Conservation (phyloP, 2,888 invertebrate species). For the Netelia fuscicornis region DNA sequence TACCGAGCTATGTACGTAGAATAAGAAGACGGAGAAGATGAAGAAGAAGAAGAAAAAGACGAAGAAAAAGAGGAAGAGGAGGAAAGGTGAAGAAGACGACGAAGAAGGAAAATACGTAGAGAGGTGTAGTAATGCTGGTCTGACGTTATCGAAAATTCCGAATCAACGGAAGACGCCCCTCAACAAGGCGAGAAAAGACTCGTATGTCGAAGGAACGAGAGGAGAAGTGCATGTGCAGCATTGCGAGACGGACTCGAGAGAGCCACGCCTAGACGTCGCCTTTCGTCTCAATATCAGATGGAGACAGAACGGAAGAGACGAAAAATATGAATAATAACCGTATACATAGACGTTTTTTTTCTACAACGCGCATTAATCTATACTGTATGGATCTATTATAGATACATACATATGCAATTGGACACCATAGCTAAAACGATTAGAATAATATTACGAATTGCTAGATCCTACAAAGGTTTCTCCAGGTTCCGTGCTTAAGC, state of each 20-base stretch:
- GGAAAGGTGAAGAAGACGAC: slow-evolving; percentile 18
- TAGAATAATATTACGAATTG: neutral
- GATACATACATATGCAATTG: neutral
- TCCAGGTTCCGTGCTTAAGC: slow-evolving; percentile 62
- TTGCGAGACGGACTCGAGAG: slow-evolving; percentile 16
- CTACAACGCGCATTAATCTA: slow-evolving; percentile 5
- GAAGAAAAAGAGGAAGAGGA: slow-evolving; percentile 14
- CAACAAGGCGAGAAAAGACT: slow-evolving; percentile 54
- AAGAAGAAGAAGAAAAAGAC: neutral
- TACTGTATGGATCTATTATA: neutral
- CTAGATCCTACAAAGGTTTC: slow-evolving; percentile 12
- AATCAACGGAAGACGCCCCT: slow-evolving; percentile 63
- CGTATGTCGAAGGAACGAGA: slow-evolving; percentile 36
- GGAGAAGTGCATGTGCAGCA: slow-evolving; percentile 55
- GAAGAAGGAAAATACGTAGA: slow-evolving; percentile 12
- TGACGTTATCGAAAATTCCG: slow-evolving; percentile 67
- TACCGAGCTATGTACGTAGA: slow-evolving; percentile 11
- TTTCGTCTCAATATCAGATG: slow-evolving; percentile 62
- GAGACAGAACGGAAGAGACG: slow-evolving; percentile 64
- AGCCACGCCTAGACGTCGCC: slow-evolving; percentile 65
- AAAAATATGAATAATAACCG: slow-evolving; percentile 68
- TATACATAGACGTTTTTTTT: slow-evolving; percentile 29
- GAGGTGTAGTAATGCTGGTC: slow-evolving; percentile 59
- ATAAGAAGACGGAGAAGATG: neutral
- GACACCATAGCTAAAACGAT: neutral